Evolutionary conservation across 1,140 invertebrate genomes (phyloP), one percentile per base, ranked within the genome.

Genomic region (Drosophila chauvacae): DNA sequence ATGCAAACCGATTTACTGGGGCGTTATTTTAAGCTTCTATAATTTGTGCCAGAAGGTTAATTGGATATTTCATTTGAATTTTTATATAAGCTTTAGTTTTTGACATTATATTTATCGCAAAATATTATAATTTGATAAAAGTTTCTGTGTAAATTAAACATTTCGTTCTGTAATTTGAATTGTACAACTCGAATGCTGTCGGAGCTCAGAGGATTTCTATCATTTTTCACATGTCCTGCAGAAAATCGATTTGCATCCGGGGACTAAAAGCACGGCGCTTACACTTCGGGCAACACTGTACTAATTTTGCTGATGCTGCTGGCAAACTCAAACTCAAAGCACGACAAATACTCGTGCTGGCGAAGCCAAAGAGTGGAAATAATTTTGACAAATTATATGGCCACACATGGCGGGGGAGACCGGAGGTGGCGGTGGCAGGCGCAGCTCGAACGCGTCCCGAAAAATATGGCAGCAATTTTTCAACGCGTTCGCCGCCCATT

Each of bases 381-480:
- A 76, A 83, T 80, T 80, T 87, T 90, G 77, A 78, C 68, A 77
- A 87, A 80, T 78, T 71, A 68, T 59, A 71, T 64, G 59, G 74
- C 69, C 58, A 69, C 50, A 44, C 20, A 45, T 48, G 56, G 73
- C 70, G 53, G 62, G 42, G 55, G 35, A 50, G 42, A 62, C 48
- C n/a, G 61, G 41, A 59, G 58, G 14, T 16, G 33, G 53, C 53
- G 2, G 55, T 37, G 18, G n/a, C 23, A 10, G n/a, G 14, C 1
- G 35, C 26, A 37, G 62, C 57, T 48, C 58, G 65, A 87, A 82
- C 63, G 77, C 20, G 65, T 81, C 62, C 23, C 62, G 63, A 88
- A 85, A 88, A 90, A 85, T 90, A 88, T 81, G 81, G 84, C 72
- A 56, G 53, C 13, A 44, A 87, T 88, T 90, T 88, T 77, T 80